phyloP scores from a whole-genome alignment of 2,113 vertebrate species.

The Rhabdomys dilectus region DNA sequence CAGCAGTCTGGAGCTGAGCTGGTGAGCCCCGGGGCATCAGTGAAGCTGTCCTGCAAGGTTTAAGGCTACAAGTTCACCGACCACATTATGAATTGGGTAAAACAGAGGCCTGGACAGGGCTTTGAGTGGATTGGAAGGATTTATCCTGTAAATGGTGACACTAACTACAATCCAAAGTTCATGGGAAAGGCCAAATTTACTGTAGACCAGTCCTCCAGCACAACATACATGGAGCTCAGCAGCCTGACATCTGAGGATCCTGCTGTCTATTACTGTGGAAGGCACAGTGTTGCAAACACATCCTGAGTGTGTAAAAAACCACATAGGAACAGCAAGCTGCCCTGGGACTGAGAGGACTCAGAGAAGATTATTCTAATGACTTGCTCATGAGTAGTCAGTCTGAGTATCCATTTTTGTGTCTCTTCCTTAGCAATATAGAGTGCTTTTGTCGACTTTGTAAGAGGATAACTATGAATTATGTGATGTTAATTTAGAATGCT shows the following conservation, averaged over 20 bases:
- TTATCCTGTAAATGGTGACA: not conserved
- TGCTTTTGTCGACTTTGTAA: not conserved
- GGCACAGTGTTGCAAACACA: not conserved
- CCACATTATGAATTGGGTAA: not conserved
- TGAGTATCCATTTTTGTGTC: not conserved
- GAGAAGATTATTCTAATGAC: not conserved
- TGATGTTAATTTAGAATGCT: not conserved
- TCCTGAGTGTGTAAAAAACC: too few relatives aligned
- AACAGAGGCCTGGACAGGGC: not conserved
- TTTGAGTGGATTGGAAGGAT: not conserved
- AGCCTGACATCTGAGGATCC: not conserved
- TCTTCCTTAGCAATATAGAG: not conserved
- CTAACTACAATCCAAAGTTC: not conserved
- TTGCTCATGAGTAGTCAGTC: not conserved
- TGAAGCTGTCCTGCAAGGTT: not conserved
- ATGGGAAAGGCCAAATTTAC: not conserved
- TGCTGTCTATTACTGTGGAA: not conserved
- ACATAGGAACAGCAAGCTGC: too few relatives aligned
- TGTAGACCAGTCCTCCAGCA: not conserved
- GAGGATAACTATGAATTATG: not conserved
- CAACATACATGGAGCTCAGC: not conserved
- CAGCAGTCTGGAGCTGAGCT: not conserved
- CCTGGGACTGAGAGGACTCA: not conserved
- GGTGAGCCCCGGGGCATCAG: not conserved
- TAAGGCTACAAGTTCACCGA: not conserved